A percentile compares a stretch with the other conserved stretches of the same genome.
Evolutionary conservation across 2,797 vertebrate genomes (phyloP).

Genomic region (Melanotaenia nigrans): DNA sequence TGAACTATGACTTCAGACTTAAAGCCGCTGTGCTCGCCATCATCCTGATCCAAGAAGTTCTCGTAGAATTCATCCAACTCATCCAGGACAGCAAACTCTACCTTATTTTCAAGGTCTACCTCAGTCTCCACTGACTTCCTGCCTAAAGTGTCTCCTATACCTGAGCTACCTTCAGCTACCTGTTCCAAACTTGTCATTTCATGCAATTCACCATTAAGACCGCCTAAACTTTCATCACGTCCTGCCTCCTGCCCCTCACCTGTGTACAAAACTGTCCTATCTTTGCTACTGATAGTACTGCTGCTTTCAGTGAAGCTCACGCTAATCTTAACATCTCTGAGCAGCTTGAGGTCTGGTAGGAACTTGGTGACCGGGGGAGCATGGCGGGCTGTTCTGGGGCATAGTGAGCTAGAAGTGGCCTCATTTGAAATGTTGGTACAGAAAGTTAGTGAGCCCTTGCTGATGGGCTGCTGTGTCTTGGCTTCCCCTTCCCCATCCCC

Average conservation of each 20-base stretch:
- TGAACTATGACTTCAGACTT: constrained; percentile 93
- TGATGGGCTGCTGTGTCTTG: constrained; percentile 85
- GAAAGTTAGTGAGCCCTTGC: constrained; percentile 90
- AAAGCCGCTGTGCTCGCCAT: constrained; percentile 91
- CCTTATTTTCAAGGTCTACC: constrained; percentile 94
- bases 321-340: constrained; percentile 97
- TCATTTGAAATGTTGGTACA: constrained; percentile 86
- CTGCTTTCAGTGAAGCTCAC: constrained; percentile 96
- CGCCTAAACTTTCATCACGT: constrained; percentile 79
- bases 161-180: constrained; percentile 79
- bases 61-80: constrained; percentile 98
- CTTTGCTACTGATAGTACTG: constrained; percentile 92
- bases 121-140: constrained; percentile 87
- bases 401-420: constrained; percentile 84
- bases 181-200: constrained; percentile 83
- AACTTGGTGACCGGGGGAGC: constrained; percentile 93
- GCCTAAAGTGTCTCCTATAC: constrained; percentile 72
- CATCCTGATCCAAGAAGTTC: constrained; percentile 93
- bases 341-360: constrained; percentile 95
- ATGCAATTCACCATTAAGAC: constrained; percentile 91
- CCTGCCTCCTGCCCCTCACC: constrained; percentile 87
- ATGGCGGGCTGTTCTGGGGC: constrained; percentile 95
- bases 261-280: constrained; percentile 96
- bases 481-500: constrained; percentile 88
- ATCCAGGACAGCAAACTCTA: constrained; percentile 98